Conservation (phyloP, 2,113 vertebrate genomes). For the Aythya baeri region DNA sequence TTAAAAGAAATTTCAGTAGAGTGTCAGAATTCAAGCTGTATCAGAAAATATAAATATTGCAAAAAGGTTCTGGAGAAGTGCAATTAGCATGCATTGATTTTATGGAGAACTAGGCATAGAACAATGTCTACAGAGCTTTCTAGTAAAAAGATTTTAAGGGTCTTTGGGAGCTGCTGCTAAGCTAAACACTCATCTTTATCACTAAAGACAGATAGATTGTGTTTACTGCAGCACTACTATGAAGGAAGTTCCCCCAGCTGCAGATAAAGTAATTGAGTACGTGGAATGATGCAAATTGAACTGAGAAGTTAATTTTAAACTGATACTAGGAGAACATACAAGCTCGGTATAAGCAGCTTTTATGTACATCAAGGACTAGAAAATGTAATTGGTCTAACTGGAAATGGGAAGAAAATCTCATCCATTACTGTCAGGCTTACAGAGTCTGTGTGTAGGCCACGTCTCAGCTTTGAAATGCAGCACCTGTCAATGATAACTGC, state of each 20-base stretch:
- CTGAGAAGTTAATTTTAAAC: not conserved
- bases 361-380: not conserved
- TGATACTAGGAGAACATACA: not conserved
- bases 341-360: not conserved
- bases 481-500: not conserved
- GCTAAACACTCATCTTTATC: not conserved
- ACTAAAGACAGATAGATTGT: not conserved
- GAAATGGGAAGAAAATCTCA: not conserved
- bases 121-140: not conserved
- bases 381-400: not conserved
- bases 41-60: not conserved
- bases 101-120: not conserved
- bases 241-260: not conserved
- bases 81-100: not conserved
- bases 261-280: not conserved
- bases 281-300: not conserved
- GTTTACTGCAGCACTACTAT: not conserved
- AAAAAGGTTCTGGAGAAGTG: not conserved
- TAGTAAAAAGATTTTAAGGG: not conserved
- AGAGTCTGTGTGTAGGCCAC: not conserved
- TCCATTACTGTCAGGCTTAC: not conserved
- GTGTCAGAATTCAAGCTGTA: not conserved
- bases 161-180: not conserved
- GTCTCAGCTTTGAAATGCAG: not conserved
- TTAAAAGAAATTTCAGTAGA: not conserved